Evolutionary conservation across 1,140 invertebrate species (phyloP), one percentile per base, ranked within the genome.

Genomic region (Drosophila nebulosa): DNA sequence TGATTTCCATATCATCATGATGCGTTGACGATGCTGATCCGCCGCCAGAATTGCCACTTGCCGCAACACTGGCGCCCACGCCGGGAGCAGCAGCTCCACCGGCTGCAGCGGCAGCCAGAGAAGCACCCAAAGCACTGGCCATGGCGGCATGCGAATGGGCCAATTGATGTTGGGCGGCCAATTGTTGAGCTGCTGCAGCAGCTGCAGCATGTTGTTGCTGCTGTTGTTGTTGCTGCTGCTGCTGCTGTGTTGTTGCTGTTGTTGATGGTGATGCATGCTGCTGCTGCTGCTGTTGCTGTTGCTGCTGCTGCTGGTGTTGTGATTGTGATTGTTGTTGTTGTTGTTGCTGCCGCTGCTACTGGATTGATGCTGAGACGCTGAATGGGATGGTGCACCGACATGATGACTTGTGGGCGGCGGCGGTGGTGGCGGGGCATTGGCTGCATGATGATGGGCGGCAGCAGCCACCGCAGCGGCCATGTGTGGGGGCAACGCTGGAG

Each of bases 1-100:
- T 96, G 92, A 98, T 97, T 93, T 97, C 97, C 92, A 97, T 94
- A 91, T 97, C 96, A 83, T 97, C 96, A 76, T 91, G 90, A 70
- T 91, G 90, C 3, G 69, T 22, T 12, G 69, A 81, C 0, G 78
- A 79, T 71, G 74, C 69, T 57, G 89, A 84, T 0, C 60, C 58
- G n/a, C 68, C 80, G 16, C 56, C 78, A 6, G 60, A 63, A 4
- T 61, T 36, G 24, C 72, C 79, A 0, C 61, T 65, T 7, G 55
- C 68, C 0, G 65, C 60, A 1, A 67, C 46, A 60, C 52, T 72
- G n/a, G 69, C 67, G 0, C 69, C 69, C 0, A 70, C 64, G 18
- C 67, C 75, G n/a, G 89, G 81, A 65, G 80, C 58, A 55, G 86
- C 35, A 60, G 80, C 32, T 69, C 50, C 78, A 77, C 12, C 79